Conservation (phyloP, 2,113 vertebrate species). For the Vimba vimba region DNA sequence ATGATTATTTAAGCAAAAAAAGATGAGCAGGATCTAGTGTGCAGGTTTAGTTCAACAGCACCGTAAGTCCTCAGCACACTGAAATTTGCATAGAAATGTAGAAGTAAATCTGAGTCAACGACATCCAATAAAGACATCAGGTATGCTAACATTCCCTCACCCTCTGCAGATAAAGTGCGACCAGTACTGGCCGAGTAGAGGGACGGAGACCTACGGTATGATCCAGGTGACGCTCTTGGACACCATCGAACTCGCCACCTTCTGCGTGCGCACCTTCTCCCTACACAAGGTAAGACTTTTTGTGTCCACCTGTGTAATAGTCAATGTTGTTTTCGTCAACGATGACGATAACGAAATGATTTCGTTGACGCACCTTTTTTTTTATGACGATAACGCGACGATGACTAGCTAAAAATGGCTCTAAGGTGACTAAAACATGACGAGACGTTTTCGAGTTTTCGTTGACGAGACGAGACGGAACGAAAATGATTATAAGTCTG, state of each 20-base stretch:
- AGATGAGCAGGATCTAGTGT: background rate
- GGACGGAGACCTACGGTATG: constrained; percentile 95
- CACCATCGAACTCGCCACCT: constrained; percentile 95
- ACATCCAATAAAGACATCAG: background rate
- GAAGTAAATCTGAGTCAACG: background rate
- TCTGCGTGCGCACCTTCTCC: constrained; percentile 95
- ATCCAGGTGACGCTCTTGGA: constrained; percentile 95
- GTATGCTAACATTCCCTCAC: background rate
- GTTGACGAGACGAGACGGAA: no score
- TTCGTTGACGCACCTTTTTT: no score
- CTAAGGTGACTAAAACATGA: no score
- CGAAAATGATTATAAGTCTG: no score
- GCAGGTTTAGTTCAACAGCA: background rate
- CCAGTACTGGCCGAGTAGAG: constrained; percentile 96
- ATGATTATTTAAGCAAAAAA: background rate
- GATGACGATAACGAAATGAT: no score
- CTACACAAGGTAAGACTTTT: constrained; percentile 87
- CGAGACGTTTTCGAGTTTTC: no score
- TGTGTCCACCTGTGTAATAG: background rate
- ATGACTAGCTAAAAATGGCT: no score
- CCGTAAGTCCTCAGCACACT: constrained; percentile 4
- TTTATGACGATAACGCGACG: no score
- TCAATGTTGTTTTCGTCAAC: no score
- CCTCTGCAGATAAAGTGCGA: constrained; percentile 91
- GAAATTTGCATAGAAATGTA: constrained; percentile 17